Evolutionary conservation across 2,888 invertebrate genomes (phyloP), one percentile per base, ranked within the genome.

Genomic region (Tinea pellionella): DNA sequence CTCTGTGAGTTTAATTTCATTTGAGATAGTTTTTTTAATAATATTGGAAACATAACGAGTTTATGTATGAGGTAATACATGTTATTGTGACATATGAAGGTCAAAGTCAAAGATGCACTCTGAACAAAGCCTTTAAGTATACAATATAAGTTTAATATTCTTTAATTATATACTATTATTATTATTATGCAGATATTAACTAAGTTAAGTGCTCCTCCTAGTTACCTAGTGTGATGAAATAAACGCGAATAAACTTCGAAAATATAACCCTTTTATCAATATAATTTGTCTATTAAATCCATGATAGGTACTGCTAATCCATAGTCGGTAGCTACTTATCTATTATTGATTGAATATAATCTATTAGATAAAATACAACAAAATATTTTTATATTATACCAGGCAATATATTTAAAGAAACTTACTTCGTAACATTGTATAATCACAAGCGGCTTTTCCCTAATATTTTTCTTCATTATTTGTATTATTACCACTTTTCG

Each of bases 381-480:
- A 37, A 37, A 37, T 37, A 37, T 37, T 37, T 37, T 37, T n/a
- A 9, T 37, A 37, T 37, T 37, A 6, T n/a, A 12, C 4, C 2
- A 37, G 24, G n/a, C 30, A 30, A 30, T 30, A 30, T 30, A 7
- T 30, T 30, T 30, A 9, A 37, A 16, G 47, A 32, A 24, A 89
- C 90, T 89, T 82, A 90, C 90, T 88, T 89, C 89, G 68, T 90
- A 90, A 69, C 89, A 89, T 72, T 89, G 90, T 66, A 90, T 85
- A 61, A 88, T 75, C 67, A 90, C 89, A 63, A 89, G 68, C 58
- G 90, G 90, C 70, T 88, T 89, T 13, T 77, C 74, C 70, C 77
- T 79, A 63, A 66, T 69, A 65, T 67, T 75, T 53, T 61, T 62
- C 67, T 72, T 81, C 77, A 80, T 85, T 80, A 65, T 77, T 59